These are phyloP conservation scores for Papilio dardanus DNA, from an alignment of 1,140 invertebrate species.

Conservation along the genomic window DNA sequence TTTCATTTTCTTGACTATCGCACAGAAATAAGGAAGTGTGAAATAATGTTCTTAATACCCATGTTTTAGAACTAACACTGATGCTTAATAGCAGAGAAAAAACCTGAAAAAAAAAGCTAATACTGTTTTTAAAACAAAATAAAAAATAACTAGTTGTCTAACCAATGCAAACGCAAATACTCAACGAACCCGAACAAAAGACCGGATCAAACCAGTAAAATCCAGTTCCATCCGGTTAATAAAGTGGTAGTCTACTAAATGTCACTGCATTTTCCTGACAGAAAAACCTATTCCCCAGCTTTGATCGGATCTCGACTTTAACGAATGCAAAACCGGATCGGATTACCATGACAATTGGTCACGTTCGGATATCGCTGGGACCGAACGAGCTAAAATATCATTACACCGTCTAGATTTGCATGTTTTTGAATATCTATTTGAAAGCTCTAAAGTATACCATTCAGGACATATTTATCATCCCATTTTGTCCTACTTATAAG, in stretches of 20 bases:
- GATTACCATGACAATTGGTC: slow-evolving; percentile 23
- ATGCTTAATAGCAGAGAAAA: no score
- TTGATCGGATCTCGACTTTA: slow-evolving; percentile 16
- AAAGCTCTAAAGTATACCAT: neutral
- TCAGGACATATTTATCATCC: no score
- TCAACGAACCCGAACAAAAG: neutral
- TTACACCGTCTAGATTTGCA: slow-evolving; percentile 6
- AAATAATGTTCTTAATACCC: no score
- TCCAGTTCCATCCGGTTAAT: slow-evolving; percentile 5
- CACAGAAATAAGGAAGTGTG: neutral
- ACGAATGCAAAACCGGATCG: slow-evolving; percentile 19
- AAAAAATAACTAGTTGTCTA: neutral
- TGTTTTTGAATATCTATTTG: slow-evolving; percentile 1
- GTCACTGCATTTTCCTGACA: slow-evolving; percentile 9
- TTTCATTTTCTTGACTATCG: neutral
- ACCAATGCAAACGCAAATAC: neutral
- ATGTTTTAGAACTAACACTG: no score
- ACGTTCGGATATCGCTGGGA: neutral
- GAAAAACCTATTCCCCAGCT: slow-evolving; percentile 18
- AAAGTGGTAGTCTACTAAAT: slow-evolving; percentile 21
- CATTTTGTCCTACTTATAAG: no score
- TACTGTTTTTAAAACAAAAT: neutral
- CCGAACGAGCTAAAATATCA: slow-evolving; percentile 1
- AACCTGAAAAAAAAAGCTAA: no score
- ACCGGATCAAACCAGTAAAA: neutral